Evolutionary conservation across 2,113 vertebrate species (phyloP).

Genomic region (Vidua macroura): DNA sequence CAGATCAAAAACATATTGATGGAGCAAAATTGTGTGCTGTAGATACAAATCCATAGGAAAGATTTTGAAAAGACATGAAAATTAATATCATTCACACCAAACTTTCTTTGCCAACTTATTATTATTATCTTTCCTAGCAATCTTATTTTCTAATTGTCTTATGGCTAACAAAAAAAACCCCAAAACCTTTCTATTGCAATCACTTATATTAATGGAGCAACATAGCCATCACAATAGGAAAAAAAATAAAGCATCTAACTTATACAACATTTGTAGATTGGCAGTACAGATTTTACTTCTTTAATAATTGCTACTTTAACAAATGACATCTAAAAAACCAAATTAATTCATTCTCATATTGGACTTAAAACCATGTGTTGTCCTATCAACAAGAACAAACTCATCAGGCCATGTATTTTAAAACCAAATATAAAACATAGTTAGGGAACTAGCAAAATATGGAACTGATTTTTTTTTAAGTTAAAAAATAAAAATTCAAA

Average conservation of each 20-base stretch:
- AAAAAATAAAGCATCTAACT: not conserved
- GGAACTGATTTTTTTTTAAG: not conserved
- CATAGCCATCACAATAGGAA: not conserved
- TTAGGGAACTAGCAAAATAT: not conserved
- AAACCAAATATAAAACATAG: not conserved
- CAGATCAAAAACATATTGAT: constrained; percentile 9
- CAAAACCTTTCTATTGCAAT: not conserved
- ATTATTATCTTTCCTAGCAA: not conserved
- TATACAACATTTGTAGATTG: not conserved
- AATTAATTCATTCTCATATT: constrained; percentile 12
- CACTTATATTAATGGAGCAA: not conserved
- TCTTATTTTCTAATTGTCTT: not conserved
- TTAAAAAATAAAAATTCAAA: not conserved
- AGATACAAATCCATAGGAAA: not conserved
- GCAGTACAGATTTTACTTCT: not conserved
- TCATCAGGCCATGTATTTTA: not conserved
- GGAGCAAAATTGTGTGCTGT: not conserved
- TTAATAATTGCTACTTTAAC: constrained; percentile 11
- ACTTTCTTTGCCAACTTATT: not conserved
- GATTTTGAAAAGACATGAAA: not conserved
- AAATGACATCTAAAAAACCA: not conserved
- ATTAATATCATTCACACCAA: not conserved
- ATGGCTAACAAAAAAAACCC: not conserved
- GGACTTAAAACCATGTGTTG: not conserved
- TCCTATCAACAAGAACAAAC: not conserved